Evolutionary conservation across 2,113 vertebrate species (phyloP), one percentile per base, ranked within the genome.

Genomic region (Thamnophis sirtalis): DNA sequence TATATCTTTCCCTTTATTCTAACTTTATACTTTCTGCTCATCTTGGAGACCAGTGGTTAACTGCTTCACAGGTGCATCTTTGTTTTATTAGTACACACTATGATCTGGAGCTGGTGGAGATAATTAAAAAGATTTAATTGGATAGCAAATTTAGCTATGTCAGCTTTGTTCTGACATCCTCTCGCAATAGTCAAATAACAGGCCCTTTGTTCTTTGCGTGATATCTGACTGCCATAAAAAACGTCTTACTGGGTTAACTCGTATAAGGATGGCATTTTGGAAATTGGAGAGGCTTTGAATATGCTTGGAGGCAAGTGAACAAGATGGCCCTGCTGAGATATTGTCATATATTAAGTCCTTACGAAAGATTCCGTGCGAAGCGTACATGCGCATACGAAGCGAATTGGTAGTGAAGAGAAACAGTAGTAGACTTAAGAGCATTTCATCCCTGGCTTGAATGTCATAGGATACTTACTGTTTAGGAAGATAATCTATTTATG

Each of bases 71-170:
- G 80, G 19, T 17, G 48, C 90, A 92, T 49, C 56, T 13, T 0
- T 11, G 2, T 50, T 33, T 93, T 84, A 50, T 60, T 94, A 84
- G 92, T 86, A 38, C 0, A 9, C 87, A 9, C 56, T 92, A 93
- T 88, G 92, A 90, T 3, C 48, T 85, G 92, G 91, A 93, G 48
- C 80, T 87, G 38, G 48, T 87, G 87, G 63, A 50, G 0, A 24
- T 55, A 87, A 92, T 91, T 91, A 28, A 68, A 90, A 93, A 55
- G 49, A 43, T 90, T 86, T 24, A 26, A 84, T 93, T 88, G 91
- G 28, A 0, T 26, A 0, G 26, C 60, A 9, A 33, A 2, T 91
- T 93, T 88, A 88, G 85, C 33, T 93, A 9, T 73, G 5, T 89
- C 1, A 0, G 60, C 80, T 91, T 58, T 2, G 68, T 85, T 58